These are phyloP conservation scores for Spilosoma lubricipeda DNA, from an alignment of 2,888 invertebrate species.

Conservation along the genomic window DNA sequence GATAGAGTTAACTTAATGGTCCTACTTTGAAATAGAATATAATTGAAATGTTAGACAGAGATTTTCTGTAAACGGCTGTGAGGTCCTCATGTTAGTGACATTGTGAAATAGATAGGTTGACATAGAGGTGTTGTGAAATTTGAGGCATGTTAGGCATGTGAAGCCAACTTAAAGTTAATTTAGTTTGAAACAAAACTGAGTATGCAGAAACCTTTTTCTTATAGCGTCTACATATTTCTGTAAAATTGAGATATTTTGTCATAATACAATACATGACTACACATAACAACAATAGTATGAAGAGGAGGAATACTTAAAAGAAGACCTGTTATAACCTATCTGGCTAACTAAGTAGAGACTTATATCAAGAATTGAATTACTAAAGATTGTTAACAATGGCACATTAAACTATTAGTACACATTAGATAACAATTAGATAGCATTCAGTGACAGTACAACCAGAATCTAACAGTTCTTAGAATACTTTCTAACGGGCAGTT, in stretches of 20 bases:
- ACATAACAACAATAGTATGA: too few species aligned
- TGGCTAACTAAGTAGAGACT: too few species aligned
- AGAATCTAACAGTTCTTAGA: background rate
- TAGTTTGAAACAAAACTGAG: background rate
- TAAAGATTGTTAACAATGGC: too few species aligned
- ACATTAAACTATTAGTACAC: too few species aligned
- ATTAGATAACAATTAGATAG: too few species aligned
- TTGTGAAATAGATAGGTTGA: conserved; percentile 2
- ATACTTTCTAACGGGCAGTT: background rate
- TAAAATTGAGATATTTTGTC: too few species aligned
- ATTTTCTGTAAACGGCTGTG: background rate
- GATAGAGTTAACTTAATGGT: background rate
- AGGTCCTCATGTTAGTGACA: conserved; percentile 10
- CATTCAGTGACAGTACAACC: background rate
- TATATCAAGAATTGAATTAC: too few species aligned
- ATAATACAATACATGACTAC: too few species aligned
- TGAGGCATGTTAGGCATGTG: background rate
- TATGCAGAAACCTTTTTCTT: background rate
- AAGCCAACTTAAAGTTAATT: background rate
- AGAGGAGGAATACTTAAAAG: too few species aligned
- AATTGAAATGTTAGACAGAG: conserved; percentile 9
- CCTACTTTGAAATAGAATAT: conserved; percentile 8
- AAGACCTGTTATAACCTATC: too few species aligned
- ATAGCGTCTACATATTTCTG: too few species aligned
- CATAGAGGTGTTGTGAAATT: background rate